Base-by-base conservation (phyloP, 2,888 invertebrate species). In the Amiota minor region DNA sequence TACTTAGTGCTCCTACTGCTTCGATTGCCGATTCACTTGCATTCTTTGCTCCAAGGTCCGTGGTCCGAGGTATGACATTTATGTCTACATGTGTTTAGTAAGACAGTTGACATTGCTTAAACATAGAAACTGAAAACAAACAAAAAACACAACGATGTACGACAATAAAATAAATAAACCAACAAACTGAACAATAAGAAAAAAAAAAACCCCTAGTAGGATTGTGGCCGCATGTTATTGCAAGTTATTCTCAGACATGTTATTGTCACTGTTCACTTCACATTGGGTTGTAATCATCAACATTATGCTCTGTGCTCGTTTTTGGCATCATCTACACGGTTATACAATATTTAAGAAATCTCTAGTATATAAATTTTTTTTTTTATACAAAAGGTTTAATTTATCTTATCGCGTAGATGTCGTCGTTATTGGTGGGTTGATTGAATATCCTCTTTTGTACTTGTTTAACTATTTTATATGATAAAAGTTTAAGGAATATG, bases 1-100 rank as follows among this genome's bases (percentile, higher is more conserved):
- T 53, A 14, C 53, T 53, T 14, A 14, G 14, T 53, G 53, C 53
- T 53, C 18, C 35, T 16, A 14, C 68, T 50, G 20, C 12, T 16
- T 68, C 18, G 68, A n/a, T 50, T 68, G 49, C 23, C 65, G 11
- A 14, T 16, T 9, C 74, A 69, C 73, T 72, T 74, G 71, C 75
- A 16, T 61, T 12, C 35, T 14, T 61, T 16, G 16, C 61, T 16
- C 23, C 61, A 16, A 14, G 23, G 64, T 70, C 62, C 70, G 71
- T 59, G 71, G 50, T 62, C 80, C 70, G 71, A 78, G 75, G 81
- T 80, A 79, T 85, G 83, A 86, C 87, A 85, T 87, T 87, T 87
- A 87, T 89, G 89, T 89, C 87, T 87, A 88, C 88, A 89, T 88
- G 87, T 89, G 89, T 88, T 89, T 84, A 85, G 82, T 80, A 86